Evolutionary conservation across 2,113 vertebrate genomes (phyloP).

Genomic region (Mesoclemmys tuberculata): DNA sequence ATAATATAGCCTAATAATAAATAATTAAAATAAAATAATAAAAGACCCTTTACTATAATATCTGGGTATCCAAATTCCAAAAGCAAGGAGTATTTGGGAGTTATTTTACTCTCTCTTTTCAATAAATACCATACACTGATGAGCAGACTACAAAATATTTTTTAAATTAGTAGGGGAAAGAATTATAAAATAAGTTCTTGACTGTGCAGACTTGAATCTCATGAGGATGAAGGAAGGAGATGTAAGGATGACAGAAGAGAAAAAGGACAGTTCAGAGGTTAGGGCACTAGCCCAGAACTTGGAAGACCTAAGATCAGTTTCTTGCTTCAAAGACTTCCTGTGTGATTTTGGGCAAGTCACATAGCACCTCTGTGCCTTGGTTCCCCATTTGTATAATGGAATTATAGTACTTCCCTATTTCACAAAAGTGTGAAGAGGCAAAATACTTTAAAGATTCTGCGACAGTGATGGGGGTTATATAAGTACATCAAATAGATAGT

Average conservation of each 20-base stretch:
- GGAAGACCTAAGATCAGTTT: neutral
- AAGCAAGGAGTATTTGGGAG: neutral
- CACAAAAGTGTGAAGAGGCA: neutral
- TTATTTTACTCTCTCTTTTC: neutral
- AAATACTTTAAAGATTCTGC: neutral
- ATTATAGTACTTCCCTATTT: neutral
- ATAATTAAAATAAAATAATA: no score
- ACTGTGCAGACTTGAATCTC: neutral
- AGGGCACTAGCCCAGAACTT: neutral
- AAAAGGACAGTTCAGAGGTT: neutral
- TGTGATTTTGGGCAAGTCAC: neutral
- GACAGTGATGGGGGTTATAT: neutral
- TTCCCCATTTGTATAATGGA: neutral
- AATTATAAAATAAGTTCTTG: neutral
- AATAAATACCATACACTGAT: neutral
- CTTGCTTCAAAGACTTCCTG: neutral
- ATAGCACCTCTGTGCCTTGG: neutral
- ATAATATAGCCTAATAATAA: neutral
- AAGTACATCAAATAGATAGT: neutral
- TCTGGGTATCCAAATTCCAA: neutral
- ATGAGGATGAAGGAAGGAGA: neutral
- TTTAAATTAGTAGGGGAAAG: neutral
- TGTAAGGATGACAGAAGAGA: neutral
- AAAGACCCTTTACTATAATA: neutral
- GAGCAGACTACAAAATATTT: neutral